Conservation (phyloP, 2,113 vertebrate species). For the Phrynosoma blainvillii region DNA sequence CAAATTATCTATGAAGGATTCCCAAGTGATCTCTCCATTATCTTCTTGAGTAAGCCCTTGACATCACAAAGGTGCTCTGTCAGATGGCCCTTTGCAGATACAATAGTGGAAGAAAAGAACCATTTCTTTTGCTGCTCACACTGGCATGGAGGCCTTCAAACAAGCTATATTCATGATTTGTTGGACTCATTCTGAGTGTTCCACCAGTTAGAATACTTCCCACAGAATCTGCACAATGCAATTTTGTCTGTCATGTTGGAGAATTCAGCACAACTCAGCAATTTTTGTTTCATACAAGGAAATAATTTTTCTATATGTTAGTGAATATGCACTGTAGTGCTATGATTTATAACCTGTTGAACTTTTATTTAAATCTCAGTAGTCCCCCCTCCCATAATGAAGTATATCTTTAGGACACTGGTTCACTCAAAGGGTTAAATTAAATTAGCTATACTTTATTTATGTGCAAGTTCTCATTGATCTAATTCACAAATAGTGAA, state of each 20-base stretch:
- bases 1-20: too few relatives aligned
- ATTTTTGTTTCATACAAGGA: slow-evolving; percentile 46
- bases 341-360: neutral
- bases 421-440: slow-evolving; percentile 28
- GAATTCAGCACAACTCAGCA: slow-evolving; percentile 56
- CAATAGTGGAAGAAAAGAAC: too few relatives aligned
- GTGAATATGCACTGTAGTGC: neutral
- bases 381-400: neutral
- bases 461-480: slow-evolving; percentile 18
- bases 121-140: too few relatives aligned
- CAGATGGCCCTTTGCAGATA: too few relatives aligned
- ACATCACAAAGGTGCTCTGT: too few relatives aligned
- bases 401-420: slow-evolving; percentile 15
- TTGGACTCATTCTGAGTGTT: too few relatives aligned
- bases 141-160: too few relatives aligned
- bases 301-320: neutral
- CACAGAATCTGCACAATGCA: slow-evolving; percentile 25
- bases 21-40: too few relatives aligned
- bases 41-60: too few relatives aligned
- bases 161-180: too few relatives aligned
- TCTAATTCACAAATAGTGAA: neutral
- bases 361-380: slow-evolving; percentile 4
- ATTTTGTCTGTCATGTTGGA: slow-evolving; percentile 44
- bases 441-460: slow-evolving; percentile 4
- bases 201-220: slow-evolving; percentile 33